A percentile compares a stretch with the other conserved stretches of the same genome.
Conservation (phyloP, 1,140 invertebrate species). For the Papilio dardanus region DNA sequence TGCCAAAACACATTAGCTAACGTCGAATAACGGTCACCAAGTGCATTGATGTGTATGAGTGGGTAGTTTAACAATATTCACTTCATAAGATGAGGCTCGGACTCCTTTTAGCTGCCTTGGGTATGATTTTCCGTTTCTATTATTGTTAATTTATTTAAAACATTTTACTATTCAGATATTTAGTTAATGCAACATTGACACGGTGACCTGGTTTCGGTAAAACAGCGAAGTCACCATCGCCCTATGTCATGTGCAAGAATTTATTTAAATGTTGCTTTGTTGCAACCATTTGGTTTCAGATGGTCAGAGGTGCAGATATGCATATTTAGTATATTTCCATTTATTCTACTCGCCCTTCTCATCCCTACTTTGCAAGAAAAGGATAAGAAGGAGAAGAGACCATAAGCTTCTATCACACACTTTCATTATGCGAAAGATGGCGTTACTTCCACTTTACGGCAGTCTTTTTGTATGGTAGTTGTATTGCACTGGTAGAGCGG, state of each 20-base stretch:
- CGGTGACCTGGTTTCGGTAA: background rate
- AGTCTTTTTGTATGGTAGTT: background rate
- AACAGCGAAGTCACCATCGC: background rate
- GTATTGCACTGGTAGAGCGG: background rate
- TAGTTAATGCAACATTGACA: background rate
- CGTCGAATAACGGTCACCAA: slow-evolving; percentile 16
- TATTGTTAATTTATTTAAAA: background rate
- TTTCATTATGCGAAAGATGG: too few species aligned
- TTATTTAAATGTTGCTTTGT: background rate
- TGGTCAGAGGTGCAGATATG: too few species aligned
- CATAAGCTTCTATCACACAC: too few species aligned
- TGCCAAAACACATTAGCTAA: background rate
- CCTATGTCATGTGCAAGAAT: background rate
- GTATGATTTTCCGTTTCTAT: slow-evolving; percentile 25
- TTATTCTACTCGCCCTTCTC: background rate
- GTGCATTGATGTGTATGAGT: slow-evolving; percentile 17
- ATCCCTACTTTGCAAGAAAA: too few species aligned
- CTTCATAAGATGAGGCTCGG: slow-evolving; percentile 26
- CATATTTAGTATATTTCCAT: too few species aligned
- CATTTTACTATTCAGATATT: background rate
- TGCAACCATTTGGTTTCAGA: too few species aligned
- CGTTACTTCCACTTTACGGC: too few species aligned
- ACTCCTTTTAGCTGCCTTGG: slow-evolving; percentile 13
- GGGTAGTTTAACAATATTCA: slow-evolving; percentile 11
- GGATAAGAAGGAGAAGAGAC: too few species aligned